Conservation (phyloP, 53 echinoderm and acorn worm genomes). For the Astropecten irregularis region DNA sequence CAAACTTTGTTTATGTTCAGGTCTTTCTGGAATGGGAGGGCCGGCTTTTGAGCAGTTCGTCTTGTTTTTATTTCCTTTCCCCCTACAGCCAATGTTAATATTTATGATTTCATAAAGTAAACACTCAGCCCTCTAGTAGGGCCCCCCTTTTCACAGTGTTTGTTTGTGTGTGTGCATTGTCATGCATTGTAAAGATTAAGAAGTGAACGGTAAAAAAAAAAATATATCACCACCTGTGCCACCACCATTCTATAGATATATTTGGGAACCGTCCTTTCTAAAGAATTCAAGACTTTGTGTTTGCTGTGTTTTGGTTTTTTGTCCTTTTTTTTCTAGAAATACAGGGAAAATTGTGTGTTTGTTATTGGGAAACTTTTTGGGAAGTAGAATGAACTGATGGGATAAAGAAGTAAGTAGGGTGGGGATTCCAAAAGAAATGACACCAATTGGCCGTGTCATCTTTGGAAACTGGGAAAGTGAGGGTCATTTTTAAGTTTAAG, state of each 20-base stretch:
- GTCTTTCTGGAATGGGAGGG: slow-evolving; percentile 7
- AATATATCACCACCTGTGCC: background rate
- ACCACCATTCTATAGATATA: background rate
- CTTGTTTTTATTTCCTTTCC: background rate
- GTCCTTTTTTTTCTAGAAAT: too few species aligned
- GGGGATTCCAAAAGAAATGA: too few species aligned
- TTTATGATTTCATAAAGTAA: slow-evolving; percentile 48
- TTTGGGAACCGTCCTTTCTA: background rate
- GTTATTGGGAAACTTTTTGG: too few species aligned
- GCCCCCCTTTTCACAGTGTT: background rate
- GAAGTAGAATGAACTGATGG: too few species aligned
- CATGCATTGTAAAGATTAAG: background rate
- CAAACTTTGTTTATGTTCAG: slow-evolving; percentile 23
- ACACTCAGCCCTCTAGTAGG: background rate
- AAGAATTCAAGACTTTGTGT: too few species aligned
- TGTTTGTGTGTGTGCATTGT: too few species aligned
- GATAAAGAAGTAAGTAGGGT: too few species aligned
- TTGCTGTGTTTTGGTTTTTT: too few species aligned
- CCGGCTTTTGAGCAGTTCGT: background rate
- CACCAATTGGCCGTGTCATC: too few species aligned
- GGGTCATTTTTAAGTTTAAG: too few species aligned
- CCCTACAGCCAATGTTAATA: slow-evolving; percentile 24
- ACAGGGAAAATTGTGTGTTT: too few species aligned
- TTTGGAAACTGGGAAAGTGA: too few species aligned
- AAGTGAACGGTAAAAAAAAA: background rate